A percentile compares a stretch with the other conserved stretches of the same genome.
Evolutionary conservation across 2,888 invertebrate species (phyloP).

Genomic region (Volucella inflata): DNA sequence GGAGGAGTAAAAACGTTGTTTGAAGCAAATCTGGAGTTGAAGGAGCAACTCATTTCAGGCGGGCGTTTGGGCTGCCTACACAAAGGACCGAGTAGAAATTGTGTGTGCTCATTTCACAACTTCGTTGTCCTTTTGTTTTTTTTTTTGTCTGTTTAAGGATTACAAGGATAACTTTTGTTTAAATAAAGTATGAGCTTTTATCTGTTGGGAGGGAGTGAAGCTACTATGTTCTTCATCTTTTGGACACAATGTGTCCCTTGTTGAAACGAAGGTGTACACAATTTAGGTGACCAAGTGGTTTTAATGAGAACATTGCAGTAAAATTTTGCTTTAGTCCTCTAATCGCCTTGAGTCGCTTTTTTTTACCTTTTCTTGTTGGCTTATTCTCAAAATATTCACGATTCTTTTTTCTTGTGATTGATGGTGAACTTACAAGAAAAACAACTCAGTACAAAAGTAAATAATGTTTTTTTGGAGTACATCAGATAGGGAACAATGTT

Average conservation of each 20-base stretch:
- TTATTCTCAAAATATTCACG: too few species aligned
- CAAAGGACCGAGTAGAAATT: constrained; percentile 3
- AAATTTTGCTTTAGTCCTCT: neutral
- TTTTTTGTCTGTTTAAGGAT: constrained; percentile 51
- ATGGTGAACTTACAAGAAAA: too few species aligned
- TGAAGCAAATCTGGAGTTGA: constrained; percentile 11
- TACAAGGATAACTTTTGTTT: constrained; percentile 69
- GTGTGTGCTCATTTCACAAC: constrained; percentile 64
- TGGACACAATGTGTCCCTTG: neutral
- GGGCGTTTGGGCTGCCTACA: neutral
- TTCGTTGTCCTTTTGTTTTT: constrained; percentile 50
- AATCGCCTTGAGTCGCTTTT: too few species aligned
- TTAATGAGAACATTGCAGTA: constrained; percentile 23
- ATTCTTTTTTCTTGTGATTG: too few species aligned
- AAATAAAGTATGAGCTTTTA: constrained; percentile 56
- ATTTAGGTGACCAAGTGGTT: constrained; percentile 31
- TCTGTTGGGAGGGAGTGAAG: neutral
- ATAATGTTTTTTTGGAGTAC: too few species aligned
- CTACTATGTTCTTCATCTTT: constrained; percentile 8
- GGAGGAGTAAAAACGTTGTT: neutral
- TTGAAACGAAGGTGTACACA: neutral
- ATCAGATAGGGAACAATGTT: too few species aligned
- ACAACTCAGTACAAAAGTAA: too few species aligned
- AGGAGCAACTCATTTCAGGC: constrained; percentile 20
- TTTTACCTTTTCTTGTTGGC: too few species aligned